Evolutionary conservation across 2,113 vertebrate species (phyloP).

Genomic region (Cygnus atratus): DNA sequence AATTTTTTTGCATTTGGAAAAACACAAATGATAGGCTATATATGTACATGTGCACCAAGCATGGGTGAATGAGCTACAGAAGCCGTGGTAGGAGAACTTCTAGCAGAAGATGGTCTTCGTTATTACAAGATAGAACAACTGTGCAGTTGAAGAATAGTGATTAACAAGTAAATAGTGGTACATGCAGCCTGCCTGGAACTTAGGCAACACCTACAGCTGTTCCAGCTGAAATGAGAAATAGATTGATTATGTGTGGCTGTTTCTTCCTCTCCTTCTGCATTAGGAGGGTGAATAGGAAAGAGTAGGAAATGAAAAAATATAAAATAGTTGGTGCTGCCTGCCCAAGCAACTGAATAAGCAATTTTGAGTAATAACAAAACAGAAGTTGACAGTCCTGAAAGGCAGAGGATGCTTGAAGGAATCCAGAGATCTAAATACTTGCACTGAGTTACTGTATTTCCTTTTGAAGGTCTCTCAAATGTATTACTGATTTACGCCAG

Average conservation of each 20-base stretch:
- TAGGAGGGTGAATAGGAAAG: neutral
- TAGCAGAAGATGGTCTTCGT: neutral
- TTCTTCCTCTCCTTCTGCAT: neutral
- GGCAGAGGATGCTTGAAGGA: too few relatives aligned
- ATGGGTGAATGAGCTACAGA: neutral
- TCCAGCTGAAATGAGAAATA: neutral
- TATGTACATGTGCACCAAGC: fast-evolving
- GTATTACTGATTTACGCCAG: neutral
- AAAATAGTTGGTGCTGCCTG: neutral
- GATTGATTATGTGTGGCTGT: neutral
- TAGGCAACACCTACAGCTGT: neutral
- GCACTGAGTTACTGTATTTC: neutral
- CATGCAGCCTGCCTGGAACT: neutral
- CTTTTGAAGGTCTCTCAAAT: neutral
- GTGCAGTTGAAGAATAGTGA: neutral
- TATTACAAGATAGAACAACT: neutral
- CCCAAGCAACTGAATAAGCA: neutral
- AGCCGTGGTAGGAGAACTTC: neutral
- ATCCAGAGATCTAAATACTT: too few relatives aligned
- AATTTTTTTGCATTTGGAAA: neutral
- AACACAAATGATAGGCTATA: neutral
- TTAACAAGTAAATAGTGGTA: neutral
- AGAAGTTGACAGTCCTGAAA: neutral
- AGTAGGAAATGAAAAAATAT: neutral
- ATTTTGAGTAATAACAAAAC: neutral